Conservation (phyloP, 92 coral and sea anemone genomes). For the Bergia puertoricense region DNA sequence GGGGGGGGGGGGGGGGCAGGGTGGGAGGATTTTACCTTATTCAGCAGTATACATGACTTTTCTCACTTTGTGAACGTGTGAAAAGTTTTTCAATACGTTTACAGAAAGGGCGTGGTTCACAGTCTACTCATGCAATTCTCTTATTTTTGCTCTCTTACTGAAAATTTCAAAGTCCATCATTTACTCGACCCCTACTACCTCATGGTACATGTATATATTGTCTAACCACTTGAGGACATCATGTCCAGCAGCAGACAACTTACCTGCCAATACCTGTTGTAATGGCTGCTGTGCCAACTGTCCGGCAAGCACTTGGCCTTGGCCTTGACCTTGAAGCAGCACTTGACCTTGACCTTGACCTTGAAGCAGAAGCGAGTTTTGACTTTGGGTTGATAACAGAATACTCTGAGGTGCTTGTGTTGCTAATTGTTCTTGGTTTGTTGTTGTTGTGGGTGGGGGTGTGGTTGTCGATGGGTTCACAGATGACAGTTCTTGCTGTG, state of each 20-base stretch:
- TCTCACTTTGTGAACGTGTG: too few relatives aligned
- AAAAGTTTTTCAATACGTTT: too few relatives aligned
- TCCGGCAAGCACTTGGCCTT: constrained; percentile 39
- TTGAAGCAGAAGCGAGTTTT: constrained; percentile 14
- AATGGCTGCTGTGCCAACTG: constrained; percentile 35
- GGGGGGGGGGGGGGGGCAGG: too few relatives aligned
- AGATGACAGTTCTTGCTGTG: constrained; percentile 59
- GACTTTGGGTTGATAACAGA: constrained; percentile 29
- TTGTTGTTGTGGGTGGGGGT: constrained; percentile 10
- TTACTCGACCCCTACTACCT: background rate
- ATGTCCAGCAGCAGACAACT: constrained; percentile 19
- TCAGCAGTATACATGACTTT: too few relatives aligned
- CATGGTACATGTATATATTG: background rate
- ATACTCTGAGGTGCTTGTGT: constrained; percentile 36
- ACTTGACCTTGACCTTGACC: constrained; percentile 38
- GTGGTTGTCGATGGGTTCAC: constrained; percentile 7
- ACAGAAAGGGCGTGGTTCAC: too few relatives aligned
- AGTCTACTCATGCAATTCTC: background rate
- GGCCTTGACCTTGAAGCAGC: constrained; percentile 34
- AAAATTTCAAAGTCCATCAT: background rate
- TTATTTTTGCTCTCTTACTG: background rate
- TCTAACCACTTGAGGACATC: constrained; percentile 8
- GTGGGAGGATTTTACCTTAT: too few relatives aligned
- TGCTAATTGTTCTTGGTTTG: constrained; percentile 30
- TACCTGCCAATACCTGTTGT: constrained; percentile 39